phyloP scores from a whole-genome alignment of 2,797 vertebrate species.

The Amazona finschi region DNA sequence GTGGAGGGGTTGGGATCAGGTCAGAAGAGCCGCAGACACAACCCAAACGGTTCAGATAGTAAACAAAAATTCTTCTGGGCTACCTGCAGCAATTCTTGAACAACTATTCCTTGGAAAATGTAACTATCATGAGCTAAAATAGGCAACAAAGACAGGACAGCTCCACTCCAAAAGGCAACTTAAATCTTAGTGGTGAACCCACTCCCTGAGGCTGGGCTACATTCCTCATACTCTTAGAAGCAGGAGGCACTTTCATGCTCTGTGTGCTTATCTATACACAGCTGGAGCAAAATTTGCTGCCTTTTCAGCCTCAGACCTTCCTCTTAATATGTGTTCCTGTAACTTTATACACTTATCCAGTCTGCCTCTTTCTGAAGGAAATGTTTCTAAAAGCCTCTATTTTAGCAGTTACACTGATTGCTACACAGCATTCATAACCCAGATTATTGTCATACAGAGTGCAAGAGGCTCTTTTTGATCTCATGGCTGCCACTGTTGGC shows the following conservation, averaged over 20 bases:
- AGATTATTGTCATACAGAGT: background rate
- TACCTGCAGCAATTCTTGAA: background rate
- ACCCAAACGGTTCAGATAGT: background rate
- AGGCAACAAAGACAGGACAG: background rate
- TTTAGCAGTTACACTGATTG: background rate
- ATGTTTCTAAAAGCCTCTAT: background rate
- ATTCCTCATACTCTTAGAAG: background rate
- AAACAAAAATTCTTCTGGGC: background rate
- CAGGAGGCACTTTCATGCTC: background rate
- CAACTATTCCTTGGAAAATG: background rate
- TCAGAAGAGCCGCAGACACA: background rate
- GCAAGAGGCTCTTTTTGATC: background rate
- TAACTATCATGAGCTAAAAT: background rate
- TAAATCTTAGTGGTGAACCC: background rate
- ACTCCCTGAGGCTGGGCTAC: background rate
- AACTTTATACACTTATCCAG: background rate
- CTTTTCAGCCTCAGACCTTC: background rate
- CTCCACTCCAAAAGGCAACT: background rate
- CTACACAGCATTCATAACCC: background rate
- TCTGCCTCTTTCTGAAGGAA: background rate
- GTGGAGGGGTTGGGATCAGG: background rate
- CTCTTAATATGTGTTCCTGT: background rate
- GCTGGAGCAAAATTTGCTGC: background rate
- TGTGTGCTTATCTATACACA: background rate
- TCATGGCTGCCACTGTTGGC: background rate